Evolutionary conservation across 2,888 invertebrate species (phyloP).

Genomic region (Lypha dubia): DNA sequence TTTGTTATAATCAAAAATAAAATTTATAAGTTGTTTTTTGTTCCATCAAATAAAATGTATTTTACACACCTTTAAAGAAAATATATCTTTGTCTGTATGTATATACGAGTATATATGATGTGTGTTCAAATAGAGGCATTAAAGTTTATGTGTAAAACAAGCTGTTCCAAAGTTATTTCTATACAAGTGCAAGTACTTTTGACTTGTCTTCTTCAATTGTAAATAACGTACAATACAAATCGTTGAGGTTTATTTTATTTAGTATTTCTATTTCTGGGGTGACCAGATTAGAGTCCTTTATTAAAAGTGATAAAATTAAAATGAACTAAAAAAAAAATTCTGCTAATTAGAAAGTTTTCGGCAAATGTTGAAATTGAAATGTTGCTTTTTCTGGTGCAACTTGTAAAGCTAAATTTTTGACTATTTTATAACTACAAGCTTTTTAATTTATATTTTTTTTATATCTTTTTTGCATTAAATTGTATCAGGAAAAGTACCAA

Average conservation of each 20-base stretch:
- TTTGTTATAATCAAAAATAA: constrained; percentile 27
- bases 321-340: too few species aligned
- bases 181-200: constrained; percentile 54
- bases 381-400: too few species aligned
- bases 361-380: too few species aligned
- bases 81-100: neutral
- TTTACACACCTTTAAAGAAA: constrained; percentile 55
- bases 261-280: constrained; percentile 18
- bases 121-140: constrained; percentile 22
- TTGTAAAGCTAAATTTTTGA: too few species aligned
- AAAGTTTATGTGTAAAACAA: constrained; percentile 47
- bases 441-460: too few species aligned
- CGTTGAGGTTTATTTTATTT: constrained; percentile 41
- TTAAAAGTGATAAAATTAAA: too few species aligned
- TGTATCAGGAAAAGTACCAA: too few species aligned
- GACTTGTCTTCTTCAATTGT: constrained; percentile 69
- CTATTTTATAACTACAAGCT: too few species aligned
- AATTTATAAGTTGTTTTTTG: constrained; percentile 18
- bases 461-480: too few species aligned
- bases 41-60: constrained; percentile 49
- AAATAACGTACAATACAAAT: constrained; percentile 58
- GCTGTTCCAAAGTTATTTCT: constrained; percentile 44
- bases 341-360: too few species aligned
- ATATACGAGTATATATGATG: neutral
- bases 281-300: constrained; percentile 27